Conservation (phyloP, 2,888 invertebrate genomes). For the Epistrophe grossulariae region DNA sequence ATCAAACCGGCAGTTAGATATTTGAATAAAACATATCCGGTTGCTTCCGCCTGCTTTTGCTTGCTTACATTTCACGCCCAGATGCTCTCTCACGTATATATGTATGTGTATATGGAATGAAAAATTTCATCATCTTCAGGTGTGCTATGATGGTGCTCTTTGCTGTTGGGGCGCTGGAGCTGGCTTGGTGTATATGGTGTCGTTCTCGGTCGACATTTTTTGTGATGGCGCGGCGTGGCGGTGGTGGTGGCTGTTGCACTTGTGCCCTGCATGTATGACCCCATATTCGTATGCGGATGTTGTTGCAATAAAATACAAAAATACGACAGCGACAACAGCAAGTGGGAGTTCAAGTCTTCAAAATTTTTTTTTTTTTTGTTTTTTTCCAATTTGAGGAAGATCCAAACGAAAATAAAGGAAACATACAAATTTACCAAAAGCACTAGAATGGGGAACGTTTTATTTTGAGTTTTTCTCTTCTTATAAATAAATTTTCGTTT, state of each 20-base stretch:
- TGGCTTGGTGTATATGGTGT: slow-evolving; percentile 1
- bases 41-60: slow-evolving; percentile 66
- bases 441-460: slow-evolving; percentile 42
- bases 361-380: not conserved
- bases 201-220: slow-evolving; percentile 1
- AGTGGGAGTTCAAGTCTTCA: slow-evolving; percentile 38
- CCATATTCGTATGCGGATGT: slow-evolving; percentile 61
- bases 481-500: not conserved
- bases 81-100: slow-evolving; percentile 51
- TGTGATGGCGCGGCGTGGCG: too few relatives aligned
- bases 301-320: slow-evolving; percentile 56
- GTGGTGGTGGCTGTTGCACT: slow-evolving; percentile 31
- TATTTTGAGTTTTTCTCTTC: slow-evolving; percentile 19
- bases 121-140: slow-evolving; percentile 73
- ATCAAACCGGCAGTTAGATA: slow-evolving; percentile 72
- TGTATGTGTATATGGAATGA: slow-evolving; percentile 54
- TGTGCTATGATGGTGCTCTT: slow-evolving; percentile 33
- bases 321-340: slow-evolving; percentile 30
- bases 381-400: slow-evolving; percentile 49
- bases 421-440: slow-evolving; percentile 24
- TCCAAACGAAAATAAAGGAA: slow-evolving; percentile 15
- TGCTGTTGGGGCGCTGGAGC: not conserved
- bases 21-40: slow-evolving; percentile 76
- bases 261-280: slow-evolving; percentile 44
- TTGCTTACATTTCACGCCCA: slow-evolving; percentile 71